Evolutionary conservation across 2,797 vertebrate species (phyloP).

Genomic region (Coluber constrictor): DNA sequence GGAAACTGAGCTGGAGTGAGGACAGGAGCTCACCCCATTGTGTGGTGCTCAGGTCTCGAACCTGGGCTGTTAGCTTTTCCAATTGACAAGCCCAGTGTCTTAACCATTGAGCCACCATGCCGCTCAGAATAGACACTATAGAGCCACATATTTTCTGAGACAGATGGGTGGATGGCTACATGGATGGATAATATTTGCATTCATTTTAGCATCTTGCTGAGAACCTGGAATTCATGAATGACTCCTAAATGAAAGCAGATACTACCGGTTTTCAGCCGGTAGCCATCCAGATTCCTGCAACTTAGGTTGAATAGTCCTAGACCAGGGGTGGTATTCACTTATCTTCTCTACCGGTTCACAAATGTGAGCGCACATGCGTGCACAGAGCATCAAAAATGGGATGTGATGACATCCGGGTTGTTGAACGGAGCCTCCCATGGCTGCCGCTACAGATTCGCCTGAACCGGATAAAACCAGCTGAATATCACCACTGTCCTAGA

Average conservation of each 20-base stretch:
- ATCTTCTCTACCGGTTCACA: no score
- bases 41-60: neutral
- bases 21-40: neutral
- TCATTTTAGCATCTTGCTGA: neutral
- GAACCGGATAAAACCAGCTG: no score
- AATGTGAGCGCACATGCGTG: no score
- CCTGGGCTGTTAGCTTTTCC: neutral
- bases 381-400: no score
- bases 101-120: neutral
- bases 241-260: neutral
- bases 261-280: neutral
- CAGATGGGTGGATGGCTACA: neutral
- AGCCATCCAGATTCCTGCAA: neutral
- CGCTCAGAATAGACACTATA: neutral
- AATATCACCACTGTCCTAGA: neutral
- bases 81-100: neutral
- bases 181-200: neutral
- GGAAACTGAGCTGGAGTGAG: neutral
- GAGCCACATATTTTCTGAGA: neutral
- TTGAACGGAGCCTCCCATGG: no score
- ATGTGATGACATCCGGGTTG: no score
- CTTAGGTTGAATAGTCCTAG: neutral
- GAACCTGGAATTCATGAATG: neutral
- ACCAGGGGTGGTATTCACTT: no score
- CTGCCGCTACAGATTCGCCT: no score